Conservation (phyloP, 2,113 vertebrate genomes). For the Gallinago undulata region DNA sequence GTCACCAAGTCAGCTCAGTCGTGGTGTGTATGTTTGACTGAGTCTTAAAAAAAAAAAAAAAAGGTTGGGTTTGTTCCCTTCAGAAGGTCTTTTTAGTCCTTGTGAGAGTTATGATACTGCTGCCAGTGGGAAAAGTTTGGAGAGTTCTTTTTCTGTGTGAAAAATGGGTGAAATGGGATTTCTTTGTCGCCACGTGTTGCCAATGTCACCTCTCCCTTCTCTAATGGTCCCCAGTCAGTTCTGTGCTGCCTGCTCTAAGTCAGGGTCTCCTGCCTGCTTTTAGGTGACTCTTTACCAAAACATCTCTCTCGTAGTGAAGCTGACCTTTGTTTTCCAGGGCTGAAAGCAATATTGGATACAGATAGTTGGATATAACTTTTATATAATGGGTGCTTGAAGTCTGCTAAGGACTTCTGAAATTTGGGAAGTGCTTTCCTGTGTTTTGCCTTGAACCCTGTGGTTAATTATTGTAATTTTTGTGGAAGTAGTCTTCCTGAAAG, state of each 20-base stretch:
- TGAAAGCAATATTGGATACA: not conserved
- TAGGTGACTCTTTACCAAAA: not conserved
- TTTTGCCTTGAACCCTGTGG: not conserved
- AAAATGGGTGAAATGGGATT: not conserved
- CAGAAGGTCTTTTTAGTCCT: not conserved
- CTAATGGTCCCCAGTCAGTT: not conserved
- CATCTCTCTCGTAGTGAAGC: not conserved
- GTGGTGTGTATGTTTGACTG: not conserved
- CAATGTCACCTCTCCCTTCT: not conserved
- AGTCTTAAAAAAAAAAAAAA: not conserved
- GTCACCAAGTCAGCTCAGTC: not conserved
- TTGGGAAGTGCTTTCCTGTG: not conserved
- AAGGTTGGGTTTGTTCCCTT: slow-evolving; percentile 2
- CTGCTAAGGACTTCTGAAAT: not conserved
- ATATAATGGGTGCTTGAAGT: not conserved
- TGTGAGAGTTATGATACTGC: not conserved
- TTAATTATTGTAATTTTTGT: not conserved
- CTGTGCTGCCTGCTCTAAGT: not conserved
- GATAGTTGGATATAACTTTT: not conserved
- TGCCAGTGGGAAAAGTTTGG: not conserved
- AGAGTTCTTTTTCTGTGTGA: not conserved
- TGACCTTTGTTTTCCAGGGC: not conserved
- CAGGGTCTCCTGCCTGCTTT: not conserved
- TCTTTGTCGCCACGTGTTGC: not conserved
- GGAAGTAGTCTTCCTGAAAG: not conserved